These are phyloP conservation scores for Iselma pallidipennis DNA, from an alignment of 2,888 invertebrate species.

Conservation along the genomic window DNA sequence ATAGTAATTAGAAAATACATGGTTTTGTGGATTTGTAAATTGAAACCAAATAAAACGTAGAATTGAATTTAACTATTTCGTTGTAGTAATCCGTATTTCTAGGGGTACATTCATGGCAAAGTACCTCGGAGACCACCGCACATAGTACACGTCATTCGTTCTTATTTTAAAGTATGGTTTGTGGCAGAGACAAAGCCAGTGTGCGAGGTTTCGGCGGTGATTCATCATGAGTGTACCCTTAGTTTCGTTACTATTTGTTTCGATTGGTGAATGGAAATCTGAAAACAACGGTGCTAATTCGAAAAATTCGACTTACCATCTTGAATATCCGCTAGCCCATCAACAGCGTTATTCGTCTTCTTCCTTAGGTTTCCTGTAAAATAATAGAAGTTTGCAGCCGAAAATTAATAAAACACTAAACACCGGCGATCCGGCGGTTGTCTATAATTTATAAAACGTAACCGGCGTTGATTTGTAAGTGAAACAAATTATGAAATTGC, in stretches of 20 bases:
- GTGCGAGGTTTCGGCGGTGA: too few relatives aligned
- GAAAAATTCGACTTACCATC: slow-evolving; percentile 20
- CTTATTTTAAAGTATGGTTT: too few relatives aligned
- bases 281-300: too few relatives aligned
- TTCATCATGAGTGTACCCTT: too few relatives aligned
- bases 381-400: slow-evolving; percentile 8
- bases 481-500: slow-evolving; percentile 49
- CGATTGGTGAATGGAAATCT: not conserved
- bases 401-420: slow-evolving; percentile 20
- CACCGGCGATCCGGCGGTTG: slow-evolving; percentile 16
- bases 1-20: not conserved
- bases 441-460: slow-evolving; percentile 30
- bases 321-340: slow-evolving; percentile 23
- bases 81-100: too few relatives aligned
- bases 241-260: too few relatives aligned
- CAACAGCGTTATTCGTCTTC: slow-evolving; percentile 38
- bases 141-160: too few relatives aligned
- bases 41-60: not conserved
- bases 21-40: not conserved
- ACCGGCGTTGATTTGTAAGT: slow-evolving; percentile 44
- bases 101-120: too few relatives aligned
- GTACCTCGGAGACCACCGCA: too few relatives aligned
- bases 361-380: slow-evolving; percentile 40
- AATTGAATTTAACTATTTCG: too few relatives aligned
- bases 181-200: too few relatives aligned